These are phyloP conservation scores for Lochmaea crataegi DNA, from an alignment of 2,888 invertebrate genomes.

Conservation along the genomic window DNA sequence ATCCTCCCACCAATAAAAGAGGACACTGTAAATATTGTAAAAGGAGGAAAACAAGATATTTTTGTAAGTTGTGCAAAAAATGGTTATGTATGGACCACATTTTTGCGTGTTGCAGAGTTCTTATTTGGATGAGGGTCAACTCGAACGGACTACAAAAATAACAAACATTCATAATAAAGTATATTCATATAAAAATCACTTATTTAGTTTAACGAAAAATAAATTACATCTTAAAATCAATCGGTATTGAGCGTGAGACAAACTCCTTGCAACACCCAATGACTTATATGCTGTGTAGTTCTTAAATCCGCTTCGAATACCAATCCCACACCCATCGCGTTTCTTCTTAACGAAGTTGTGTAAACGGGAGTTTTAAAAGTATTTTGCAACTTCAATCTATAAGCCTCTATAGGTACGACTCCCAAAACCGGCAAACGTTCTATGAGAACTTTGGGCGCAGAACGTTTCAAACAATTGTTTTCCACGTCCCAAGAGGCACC, in stretches of 20 bases:
- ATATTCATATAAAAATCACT: not conserved
- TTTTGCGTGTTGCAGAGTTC: too few species aligned
- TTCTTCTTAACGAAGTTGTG: conserved; percentile 85
- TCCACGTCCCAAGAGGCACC: conserved; percentile 87
- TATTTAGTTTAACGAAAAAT: not conserved
- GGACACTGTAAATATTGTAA: too few species aligned
- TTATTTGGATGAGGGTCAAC: too few species aligned
- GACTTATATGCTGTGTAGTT: conserved; percentile 84
- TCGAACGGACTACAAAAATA: too few species aligned
- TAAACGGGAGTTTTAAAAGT: conserved; percentile 91
- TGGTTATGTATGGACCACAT: too few species aligned
- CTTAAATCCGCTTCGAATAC: conserved; percentile 91
- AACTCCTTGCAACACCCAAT: conserved; percentile 92
- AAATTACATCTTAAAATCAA: conserved; percentile 29
- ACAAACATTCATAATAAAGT: not conserved
- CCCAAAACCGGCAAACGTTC: conserved; percentile 88
- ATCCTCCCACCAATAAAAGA: too few species aligned
- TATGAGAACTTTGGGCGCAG: conserved; percentile 85
- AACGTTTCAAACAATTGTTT: conserved; percentile 76
- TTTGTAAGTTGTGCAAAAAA: too few species aligned
- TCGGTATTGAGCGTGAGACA: conserved; percentile 90
- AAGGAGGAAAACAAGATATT: too few species aligned
- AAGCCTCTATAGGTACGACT: conserved; percentile 86
- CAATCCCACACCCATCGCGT: conserved; percentile 92
- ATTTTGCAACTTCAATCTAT: conserved; percentile 87